Evolutionary conservation across 37 sponge, comb jelly and placozoan genomes (phyloP).

Genomic region (Aplysina aerophoba): DNA sequence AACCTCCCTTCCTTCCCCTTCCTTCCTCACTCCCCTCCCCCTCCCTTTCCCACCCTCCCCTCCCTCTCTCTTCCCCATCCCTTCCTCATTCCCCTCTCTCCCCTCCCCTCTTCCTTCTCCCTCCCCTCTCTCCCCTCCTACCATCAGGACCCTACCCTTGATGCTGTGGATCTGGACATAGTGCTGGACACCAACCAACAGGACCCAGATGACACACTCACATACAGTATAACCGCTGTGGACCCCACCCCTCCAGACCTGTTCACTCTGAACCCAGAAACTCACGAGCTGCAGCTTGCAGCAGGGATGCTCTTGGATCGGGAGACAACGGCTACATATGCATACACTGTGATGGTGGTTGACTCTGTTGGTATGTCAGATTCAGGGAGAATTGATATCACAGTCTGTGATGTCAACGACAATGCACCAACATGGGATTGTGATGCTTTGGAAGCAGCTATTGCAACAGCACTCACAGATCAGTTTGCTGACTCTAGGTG

Average conservation of each 20-base stretch:
- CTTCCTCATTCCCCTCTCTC: no score
- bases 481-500: background rate
- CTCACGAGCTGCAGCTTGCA: background rate
- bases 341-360: background rate
- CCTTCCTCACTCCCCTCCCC: no score
- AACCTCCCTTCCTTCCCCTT: no score
- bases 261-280: background rate
- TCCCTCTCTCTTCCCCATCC: no score
- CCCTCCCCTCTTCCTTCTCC: no score
- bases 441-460: background rate
- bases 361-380: background rate
- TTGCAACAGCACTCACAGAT: no score
- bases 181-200: slow-evolving; percentile 29
- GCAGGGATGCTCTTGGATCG: background rate
- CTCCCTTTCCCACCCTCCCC: no score
- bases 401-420: slow-evolving; percentile 8
- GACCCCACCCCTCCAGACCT: background rate
- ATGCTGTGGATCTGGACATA: slow-evolving; percentile 20
- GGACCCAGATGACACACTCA: slow-evolving; percentile 32
- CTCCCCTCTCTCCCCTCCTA: background rate
- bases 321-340: background rate
- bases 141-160: background rate
- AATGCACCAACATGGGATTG: slow-evolving; percentile 1
- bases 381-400: background rate
- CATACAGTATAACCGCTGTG: background rate